phyloP scores from a whole-genome alignment of 2,113 vertebrate species.

The Saguinus imperator region DNA sequence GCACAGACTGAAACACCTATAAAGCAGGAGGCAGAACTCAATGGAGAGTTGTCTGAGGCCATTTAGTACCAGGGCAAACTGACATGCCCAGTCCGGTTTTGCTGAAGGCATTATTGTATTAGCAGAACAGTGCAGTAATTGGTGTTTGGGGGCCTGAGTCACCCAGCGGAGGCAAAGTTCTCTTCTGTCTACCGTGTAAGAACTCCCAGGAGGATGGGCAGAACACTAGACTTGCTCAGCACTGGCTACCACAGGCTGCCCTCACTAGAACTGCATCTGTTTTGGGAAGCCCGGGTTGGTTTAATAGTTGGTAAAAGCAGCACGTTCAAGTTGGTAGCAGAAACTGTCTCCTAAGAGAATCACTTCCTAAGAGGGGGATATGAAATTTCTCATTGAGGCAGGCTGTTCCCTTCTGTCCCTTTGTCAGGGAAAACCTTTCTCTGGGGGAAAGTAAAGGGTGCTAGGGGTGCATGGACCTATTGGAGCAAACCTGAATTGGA shows the following conservation, averaged over 20 bases:
- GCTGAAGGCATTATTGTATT: background rate
- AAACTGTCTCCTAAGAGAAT: background rate
- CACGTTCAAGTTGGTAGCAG: background rate
- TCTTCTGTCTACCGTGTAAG: fast-evolving
- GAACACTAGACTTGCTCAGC: background rate
- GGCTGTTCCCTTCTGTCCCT: background rate
- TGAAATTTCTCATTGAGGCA: background rate
- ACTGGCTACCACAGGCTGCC: background rate
- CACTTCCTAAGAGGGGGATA: background rate
- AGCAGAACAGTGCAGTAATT: background rate
- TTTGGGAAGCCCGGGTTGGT: conserved; percentile 27
- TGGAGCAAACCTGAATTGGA: background rate
- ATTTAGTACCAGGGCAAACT: background rate
- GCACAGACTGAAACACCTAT: background rate
- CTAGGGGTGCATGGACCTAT: background rate
- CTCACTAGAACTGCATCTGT: background rate
- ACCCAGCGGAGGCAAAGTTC: background rate
- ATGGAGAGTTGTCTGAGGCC: background rate
- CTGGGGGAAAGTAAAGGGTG: background rate
- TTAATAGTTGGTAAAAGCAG: background rate
- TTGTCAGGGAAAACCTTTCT: background rate
- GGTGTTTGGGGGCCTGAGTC: conserved; percentile 4
- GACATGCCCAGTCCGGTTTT: background rate
- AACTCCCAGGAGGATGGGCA: background rate
- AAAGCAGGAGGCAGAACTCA: background rate